Evolutionary conservation across 2,113 vertebrate genomes (phyloP).

Genomic region (Onychostoma macrolepis): DNA sequence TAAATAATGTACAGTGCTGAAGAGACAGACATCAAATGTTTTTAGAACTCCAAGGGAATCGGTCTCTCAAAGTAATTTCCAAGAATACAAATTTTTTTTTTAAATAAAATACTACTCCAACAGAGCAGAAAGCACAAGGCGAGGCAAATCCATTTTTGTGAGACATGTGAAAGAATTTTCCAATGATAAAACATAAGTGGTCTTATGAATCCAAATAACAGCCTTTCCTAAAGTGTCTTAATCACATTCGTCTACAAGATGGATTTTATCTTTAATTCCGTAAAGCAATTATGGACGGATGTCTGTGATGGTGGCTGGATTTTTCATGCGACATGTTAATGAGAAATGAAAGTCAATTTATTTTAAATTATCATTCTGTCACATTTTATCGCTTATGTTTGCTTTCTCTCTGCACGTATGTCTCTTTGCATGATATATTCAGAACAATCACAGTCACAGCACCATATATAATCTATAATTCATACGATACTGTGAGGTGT

Average conservation of each 20-base stretch:
- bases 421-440: neutral
- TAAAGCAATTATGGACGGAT: neutral
- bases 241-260: neutral
- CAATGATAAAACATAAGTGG: neutral
- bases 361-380: neutral
- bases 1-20: constrained; percentile 20
- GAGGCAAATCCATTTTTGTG: neutral
- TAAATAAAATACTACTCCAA: neutral
- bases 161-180: neutral
- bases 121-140: neutral
- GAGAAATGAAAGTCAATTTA: constrained; percentile 10
- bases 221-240: neutral
- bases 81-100: neutral
- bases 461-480: neutral
- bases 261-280: neutral
- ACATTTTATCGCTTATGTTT: neutral
- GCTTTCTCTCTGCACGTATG: neutral
- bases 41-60: neutral
- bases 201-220: neutral
- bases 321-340: neutral
- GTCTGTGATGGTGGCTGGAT: neutral
- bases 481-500: neutral
- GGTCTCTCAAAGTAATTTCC: neutral
- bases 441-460: neutral
- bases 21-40: constrained; percentile 15